phyloP scores from a whole-genome alignment of 2,888 invertebrate genomes.

The Pyrgus malvae region DNA sequence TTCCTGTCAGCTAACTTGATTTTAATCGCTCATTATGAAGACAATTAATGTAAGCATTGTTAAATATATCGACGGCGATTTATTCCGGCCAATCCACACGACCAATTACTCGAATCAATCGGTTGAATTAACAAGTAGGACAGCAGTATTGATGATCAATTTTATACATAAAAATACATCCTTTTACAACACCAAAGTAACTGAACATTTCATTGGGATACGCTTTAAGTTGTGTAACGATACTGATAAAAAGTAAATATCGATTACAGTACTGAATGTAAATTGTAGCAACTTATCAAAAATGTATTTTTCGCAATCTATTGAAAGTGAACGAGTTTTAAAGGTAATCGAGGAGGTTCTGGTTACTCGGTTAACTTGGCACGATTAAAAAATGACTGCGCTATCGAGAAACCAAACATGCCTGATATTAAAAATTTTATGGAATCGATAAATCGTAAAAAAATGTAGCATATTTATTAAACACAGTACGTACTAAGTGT shows the following conservation, averaged over 20 bases:
- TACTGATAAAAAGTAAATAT: slow-evolving; percentile 1
- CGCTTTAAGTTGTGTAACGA: background rate
- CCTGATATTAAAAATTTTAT: background rate
- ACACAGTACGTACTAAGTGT: background rate
- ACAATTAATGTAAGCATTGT: slow-evolving; percentile 10
- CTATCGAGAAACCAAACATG: slow-evolving; percentile 5
- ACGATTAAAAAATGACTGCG: background rate
- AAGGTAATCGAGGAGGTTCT: slow-evolving; percentile 32
- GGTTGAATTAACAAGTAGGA: background rate
- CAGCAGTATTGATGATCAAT: background rate
- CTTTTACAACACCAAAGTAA: no score
- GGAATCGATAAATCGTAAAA: slow-evolving; percentile 1
- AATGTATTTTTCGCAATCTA: slow-evolving; percentile 17
- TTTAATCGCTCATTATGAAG: slow-evolving; percentile 34
- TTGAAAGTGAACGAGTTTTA: slow-evolving; percentile 35
- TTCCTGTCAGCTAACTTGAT: slow-evolving; percentile 29
- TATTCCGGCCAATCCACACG: slow-evolving; percentile 2
- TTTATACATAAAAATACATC: no score
- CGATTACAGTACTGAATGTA: background rate
- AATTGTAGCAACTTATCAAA: slow-evolving; percentile 4
- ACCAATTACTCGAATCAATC: background rate
- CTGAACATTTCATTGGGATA: no score
- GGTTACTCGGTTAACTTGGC: background rate
- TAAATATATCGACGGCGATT: slow-evolving; percentile 3
- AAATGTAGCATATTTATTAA: background rate